phyloP scores from a whole-genome alignment of 1,140 invertebrate species.

The Aphelinus atriplicis region DNA sequence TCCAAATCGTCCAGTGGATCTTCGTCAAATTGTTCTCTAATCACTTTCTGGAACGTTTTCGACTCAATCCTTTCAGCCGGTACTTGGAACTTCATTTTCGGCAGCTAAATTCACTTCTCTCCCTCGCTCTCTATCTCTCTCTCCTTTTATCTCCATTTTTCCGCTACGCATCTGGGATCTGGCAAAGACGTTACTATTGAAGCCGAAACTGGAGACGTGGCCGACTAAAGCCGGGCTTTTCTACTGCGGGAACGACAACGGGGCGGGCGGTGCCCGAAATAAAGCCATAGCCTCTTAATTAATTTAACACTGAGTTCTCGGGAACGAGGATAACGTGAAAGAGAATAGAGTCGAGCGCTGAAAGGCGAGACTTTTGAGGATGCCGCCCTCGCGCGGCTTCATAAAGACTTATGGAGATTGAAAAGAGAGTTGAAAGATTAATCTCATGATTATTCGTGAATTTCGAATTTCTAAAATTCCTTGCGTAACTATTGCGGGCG shows the following conservation, averaged over 20 bases:
- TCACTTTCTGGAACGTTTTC: too few relatives aligned
- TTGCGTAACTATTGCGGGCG: too few relatives aligned
- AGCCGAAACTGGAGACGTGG: background rate
- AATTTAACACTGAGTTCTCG: slow-evolving; percentile 18
- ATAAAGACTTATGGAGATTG: too few relatives aligned
- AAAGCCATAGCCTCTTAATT: slow-evolving; percentile 30
- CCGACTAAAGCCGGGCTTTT: slow-evolving; percentile 16
- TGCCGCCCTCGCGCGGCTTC: background rate
- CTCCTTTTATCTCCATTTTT: background rate
- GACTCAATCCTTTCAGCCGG: background rate
- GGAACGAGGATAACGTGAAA: slow-evolving; percentile 3
- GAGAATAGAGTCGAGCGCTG: background rate
- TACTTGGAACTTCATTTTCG: slow-evolving; percentile 18
- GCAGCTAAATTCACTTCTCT: background rate
- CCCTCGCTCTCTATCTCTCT: background rate
- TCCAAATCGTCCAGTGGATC: too few relatives aligned
- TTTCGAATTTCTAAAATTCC: too few relatives aligned
- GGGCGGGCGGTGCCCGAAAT: background rate
- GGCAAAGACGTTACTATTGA: slow-evolving; percentile 23
- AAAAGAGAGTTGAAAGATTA: too few relatives aligned
- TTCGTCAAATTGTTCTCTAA: too few relatives aligned
- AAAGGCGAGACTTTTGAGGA: slow-evolving; percentile 17
- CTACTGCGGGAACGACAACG: background rate
- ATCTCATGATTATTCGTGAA: too few relatives aligned
- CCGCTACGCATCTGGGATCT: background rate